Base-by-base conservation (phyloP, 37 sponge, comb jelly and placozoan genomes). In the Halisarca cf. caerulea region DNA sequence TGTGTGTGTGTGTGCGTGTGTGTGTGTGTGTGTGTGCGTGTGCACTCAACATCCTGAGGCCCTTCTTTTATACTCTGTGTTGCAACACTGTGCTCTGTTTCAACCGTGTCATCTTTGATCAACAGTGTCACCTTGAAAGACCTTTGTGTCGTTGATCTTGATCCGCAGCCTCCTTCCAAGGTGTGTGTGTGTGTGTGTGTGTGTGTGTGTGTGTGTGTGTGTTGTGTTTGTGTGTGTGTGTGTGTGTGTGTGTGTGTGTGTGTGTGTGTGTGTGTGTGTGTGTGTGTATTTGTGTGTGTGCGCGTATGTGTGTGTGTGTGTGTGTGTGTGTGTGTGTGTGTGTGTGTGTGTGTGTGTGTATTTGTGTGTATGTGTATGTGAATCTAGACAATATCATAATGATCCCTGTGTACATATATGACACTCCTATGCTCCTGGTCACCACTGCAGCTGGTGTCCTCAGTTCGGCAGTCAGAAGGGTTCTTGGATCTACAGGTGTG, bases 191-290 rank as follows among this genome's bases (percentile, higher is more conserved):
- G 51, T 68, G 33, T 28, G 35, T 34, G 69, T 68, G 69, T 28
- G 35, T 34, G 69, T 68, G 33, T 34, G 69, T 34, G 34, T 68
- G 69, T 34, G 15, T 68, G 69, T 68, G 69, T 30, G 33, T n/a
- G n/a, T n/a, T 68, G 69, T 68, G 69, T 68, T 27, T 68, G 69
- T 68, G 69, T 68, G 69, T 30, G 69, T 68, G 69, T 30, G 35
- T 68, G 69, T 68, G 69, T 68, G 69, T 68, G 35, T 68, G 69
- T 68, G 35, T 68, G 69, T 30, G 69, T 68, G 69, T 30, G 35
- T 30, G 69, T 30, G 33, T 68, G 69, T 30, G 69, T 27, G 69
- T 68, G 69, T 27, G 69, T 68, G 27, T 27, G 69, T 4, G 4
- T 68, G 69, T 4, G 2, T 27, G 27, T 28, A 3, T 28, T 3